Evolutionary conservation across 2,888 invertebrate species (phyloP).

Genomic region (Thera britannica): DNA sequence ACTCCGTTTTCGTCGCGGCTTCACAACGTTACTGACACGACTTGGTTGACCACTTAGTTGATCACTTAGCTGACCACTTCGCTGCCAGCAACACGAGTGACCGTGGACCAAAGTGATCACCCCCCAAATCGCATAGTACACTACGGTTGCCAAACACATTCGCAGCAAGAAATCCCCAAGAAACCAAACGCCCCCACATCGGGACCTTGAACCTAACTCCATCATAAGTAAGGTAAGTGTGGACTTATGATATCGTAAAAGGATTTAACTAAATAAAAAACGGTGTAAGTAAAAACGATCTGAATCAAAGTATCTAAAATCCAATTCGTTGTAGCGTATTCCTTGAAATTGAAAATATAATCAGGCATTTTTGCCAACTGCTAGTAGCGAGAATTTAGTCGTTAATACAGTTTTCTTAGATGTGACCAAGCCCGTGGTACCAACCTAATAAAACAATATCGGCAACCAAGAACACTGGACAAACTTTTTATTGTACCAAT

Average conservation of each 20-base stretch:
- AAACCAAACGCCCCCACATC: slow-evolving; percentile 31
- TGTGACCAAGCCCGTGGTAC: slow-evolving; percentile 10
- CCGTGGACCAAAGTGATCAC: slow-evolving; percentile 34
- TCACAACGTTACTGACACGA: background rate
- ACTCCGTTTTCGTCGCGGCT: background rate
- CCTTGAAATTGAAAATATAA: slow-evolving; percentile 32
- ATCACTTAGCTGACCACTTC: background rate
- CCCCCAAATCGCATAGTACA: slow-evolving; percentile 54
- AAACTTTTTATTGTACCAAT: background rate
- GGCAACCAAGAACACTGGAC: slow-evolving; percentile 13
- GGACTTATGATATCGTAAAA: slow-evolving; percentile 61
- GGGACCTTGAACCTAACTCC: slow-evolving; percentile 6
- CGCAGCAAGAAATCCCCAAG: slow-evolving; percentile 52
- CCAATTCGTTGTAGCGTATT: slow-evolving; percentile 39
- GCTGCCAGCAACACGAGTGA: slow-evolving; percentile 11
- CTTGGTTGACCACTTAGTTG: background rate
- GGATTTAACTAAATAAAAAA: slow-evolving; percentile 63
- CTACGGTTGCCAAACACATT: slow-evolving; percentile 53
- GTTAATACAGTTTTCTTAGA: slow-evolving; percentile 10
- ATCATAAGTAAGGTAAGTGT: slow-evolving; percentile 35
- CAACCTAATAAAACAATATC: slow-evolving; percentile 12
- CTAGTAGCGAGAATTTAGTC: slow-evolving; percentile 13
- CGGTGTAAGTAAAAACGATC: slow-evolving; percentile 58
- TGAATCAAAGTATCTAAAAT: slow-evolving; percentile 55
- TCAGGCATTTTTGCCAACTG: slow-evolving; percentile 27